Conservation (phyloP, 2,888 invertebrate species). For the Lepetodrilus schrolli region DNA sequence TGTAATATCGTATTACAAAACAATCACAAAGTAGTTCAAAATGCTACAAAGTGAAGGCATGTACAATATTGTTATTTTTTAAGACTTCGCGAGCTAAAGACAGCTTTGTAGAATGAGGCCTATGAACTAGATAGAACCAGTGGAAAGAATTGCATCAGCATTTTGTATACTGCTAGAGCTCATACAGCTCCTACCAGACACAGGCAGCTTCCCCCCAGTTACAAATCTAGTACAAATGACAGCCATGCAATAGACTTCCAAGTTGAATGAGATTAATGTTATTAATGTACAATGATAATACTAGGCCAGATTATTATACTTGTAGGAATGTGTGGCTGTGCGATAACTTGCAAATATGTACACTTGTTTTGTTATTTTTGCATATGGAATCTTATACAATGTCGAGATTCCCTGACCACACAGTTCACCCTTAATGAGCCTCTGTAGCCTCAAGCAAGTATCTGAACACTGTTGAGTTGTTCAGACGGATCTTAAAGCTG, state of each 20-base stretch:
- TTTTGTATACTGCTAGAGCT: too few relatives aligned
- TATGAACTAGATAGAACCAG: too few relatives aligned
- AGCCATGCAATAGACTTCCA: constrained; percentile 16
- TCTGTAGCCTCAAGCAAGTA: background rate
- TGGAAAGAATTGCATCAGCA: too few relatives aligned
- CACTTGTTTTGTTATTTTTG: constrained; percentile 14
- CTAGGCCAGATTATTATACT: constrained; percentile 20
- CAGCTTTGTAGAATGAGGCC: too few relatives aligned
- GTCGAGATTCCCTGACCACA: constrained; percentile 13
- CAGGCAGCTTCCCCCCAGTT: constrained; percentile 3
- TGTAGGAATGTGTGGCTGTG: constrained; percentile 21
- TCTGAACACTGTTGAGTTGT: background rate
- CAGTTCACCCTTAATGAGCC: constrained; percentile 3
- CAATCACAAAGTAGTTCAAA: too few relatives aligned
- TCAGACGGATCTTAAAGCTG: constrained; percentile 4
- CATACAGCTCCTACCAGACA: too few relatives aligned
- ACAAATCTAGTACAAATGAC: constrained; percentile 21
- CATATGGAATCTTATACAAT: constrained; percentile 12
- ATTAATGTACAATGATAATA: constrained; percentile 26
- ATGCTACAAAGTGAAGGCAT: too few relatives aligned
- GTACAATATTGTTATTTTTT: too few relatives aligned
- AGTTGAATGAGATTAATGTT: constrained; percentile 25
- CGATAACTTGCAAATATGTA: constrained; percentile 24
- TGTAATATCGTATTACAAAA: too few relatives aligned
- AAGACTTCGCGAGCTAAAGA: too few relatives aligned